Evolutionary conservation across 2,888 invertebrate species (phyloP).

Genomic region (Hedychridium roseum): DNA sequence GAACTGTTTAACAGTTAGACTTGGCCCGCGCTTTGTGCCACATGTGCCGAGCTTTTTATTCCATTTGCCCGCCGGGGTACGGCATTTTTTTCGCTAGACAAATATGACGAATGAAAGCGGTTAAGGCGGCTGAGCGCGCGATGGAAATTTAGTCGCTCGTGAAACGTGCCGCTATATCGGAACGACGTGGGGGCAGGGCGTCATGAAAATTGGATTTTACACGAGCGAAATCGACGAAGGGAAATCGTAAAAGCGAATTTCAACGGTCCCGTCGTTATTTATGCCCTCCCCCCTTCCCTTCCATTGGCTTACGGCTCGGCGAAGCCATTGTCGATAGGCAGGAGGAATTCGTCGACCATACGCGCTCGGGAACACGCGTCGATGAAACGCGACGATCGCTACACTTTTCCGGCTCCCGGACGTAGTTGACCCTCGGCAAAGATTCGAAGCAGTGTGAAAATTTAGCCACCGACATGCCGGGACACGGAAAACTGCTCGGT

Average conservation of each 20-base stretch:
- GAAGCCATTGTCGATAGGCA: conserved; percentile 47
- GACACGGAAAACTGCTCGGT: too few species aligned
- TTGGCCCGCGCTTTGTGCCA: too few species aligned
- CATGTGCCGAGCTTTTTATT: too few species aligned
- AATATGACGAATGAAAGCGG: too few species aligned
- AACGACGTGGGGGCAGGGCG: conserved; percentile 21
- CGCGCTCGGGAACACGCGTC: conserved; percentile 44
- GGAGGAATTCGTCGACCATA: conserved; percentile 51
- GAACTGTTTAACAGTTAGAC: too few species aligned
- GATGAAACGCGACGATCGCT: conserved; percentile 19
- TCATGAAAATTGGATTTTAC: conserved; percentile 57
- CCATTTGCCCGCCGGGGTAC: too few species aligned
- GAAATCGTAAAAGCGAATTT: background rate
- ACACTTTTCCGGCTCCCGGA: too few species aligned
- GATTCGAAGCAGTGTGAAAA: background rate
- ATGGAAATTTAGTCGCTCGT: conserved; percentile 12
- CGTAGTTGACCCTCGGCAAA: background rate
- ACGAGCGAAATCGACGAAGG: conserved; percentile 31
- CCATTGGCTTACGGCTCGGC: conserved; percentile 37
- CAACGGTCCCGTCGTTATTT: conserved; percentile 44
- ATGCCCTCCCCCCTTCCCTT: too few species aligned
- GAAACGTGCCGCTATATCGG: conserved; percentile 5
- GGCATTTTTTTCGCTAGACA: too few species aligned
- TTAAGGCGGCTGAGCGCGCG: conserved; percentile 9
- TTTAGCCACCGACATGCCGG: too few species aligned